A percentile compares a stretch with the other conserved stretches of the same genome.
These are phyloP conservation scores for Athetis lepigone DNA, from an alignment of 2,888 invertebrate genomes.

Conservation along the genomic window DNA sequence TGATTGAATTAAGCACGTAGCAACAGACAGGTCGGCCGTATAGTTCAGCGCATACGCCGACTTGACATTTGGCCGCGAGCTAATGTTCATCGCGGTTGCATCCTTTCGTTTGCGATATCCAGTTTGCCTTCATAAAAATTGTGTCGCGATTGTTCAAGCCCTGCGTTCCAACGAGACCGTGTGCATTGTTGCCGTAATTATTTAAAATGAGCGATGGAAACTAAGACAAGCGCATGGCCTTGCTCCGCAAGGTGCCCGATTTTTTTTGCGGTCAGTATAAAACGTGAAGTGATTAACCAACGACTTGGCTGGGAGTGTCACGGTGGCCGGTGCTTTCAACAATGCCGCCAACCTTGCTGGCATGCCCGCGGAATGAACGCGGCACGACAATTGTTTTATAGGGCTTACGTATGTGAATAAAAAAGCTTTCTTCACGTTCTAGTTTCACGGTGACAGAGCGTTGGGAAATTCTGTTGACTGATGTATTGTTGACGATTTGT, in stretches of 20 bases:
- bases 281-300: constrained; percentile 83
- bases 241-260: constrained; percentile 83
- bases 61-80: constrained; percentile 80
- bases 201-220: constrained; percentile 79
- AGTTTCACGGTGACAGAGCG: constrained; percentile 76
- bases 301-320: constrained; percentile 75
- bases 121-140: constrained; percentile 85
- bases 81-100: constrained; percentile 77
- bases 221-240: constrained; percentile 81
- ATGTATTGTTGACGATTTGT: constrained; percentile 87
- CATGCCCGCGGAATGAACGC: constrained; percentile 54
- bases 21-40: constrained; percentile 65
- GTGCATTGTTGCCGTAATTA: constrained; percentile 75
- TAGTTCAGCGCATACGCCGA: constrained; percentile 77
- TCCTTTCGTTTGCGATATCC: constrained; percentile 82
- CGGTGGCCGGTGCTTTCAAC: constrained; percentile 74
- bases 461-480: constrained; percentile 83
- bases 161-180: constrained; percentile 57
- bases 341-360: constrained; percentile 74
- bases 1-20: constrained; percentile 53
- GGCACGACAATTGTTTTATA: constrained; percentile 58
- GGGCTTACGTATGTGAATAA: constrained; percentile 61
- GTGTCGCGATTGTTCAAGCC: constrained; percentile 76
- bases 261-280: constrained; percentile 85
- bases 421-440: constrained; percentile 81